These are phyloP conservation scores for Mixornis gularis DNA, from an alignment of 2,113 vertebrate species.

Conservation along the genomic window DNA sequence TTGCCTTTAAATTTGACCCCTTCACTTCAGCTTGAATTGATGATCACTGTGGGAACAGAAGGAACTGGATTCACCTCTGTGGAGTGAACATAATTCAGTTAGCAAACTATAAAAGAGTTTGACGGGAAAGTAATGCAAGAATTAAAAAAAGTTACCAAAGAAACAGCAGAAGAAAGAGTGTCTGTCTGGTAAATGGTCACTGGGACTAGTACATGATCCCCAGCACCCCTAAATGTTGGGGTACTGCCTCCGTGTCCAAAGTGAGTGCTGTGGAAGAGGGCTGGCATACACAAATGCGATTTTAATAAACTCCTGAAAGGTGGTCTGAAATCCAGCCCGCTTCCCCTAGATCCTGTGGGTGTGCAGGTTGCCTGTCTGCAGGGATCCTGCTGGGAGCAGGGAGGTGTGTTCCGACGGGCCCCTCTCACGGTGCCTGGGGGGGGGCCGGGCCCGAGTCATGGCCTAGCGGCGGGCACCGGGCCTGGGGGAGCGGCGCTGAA, in stretches of 20 bases:
- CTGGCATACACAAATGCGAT: neutral
- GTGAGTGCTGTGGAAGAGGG: neutral
- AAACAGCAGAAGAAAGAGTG: neutral
- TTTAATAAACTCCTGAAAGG: neutral
- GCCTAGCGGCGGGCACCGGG: no score
- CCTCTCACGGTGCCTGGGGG: accelerated
- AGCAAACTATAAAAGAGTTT: conserved; percentile 42
- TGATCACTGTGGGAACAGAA: conserved; percentile 49
- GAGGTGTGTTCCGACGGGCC: accelerated
- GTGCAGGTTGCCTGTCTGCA: neutral
- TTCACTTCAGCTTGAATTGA: conserved; percentile 46
- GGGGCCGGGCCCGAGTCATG: neutral
- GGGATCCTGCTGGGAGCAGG: neutral
- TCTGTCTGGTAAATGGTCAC: neutral
- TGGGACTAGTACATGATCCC: neutral
- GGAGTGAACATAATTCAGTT: conserved; percentile 43
- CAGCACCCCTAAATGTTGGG: neutral
- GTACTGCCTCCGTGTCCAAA: neutral
- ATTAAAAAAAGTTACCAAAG: neutral
- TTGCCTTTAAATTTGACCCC: conserved; percentile 37
- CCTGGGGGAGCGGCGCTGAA: no score
- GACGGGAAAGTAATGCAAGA: conserved; percentile 15
- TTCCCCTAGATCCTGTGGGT: neutral
- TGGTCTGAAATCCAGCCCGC: neutral
- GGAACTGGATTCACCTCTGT: conserved; percentile 10